Percentiles rank a stretch among this genome's conserved stretches.
Conservation (phyloP, 2,113 vertebrate genomes). For the Phoxinus phoxinus region DNA sequence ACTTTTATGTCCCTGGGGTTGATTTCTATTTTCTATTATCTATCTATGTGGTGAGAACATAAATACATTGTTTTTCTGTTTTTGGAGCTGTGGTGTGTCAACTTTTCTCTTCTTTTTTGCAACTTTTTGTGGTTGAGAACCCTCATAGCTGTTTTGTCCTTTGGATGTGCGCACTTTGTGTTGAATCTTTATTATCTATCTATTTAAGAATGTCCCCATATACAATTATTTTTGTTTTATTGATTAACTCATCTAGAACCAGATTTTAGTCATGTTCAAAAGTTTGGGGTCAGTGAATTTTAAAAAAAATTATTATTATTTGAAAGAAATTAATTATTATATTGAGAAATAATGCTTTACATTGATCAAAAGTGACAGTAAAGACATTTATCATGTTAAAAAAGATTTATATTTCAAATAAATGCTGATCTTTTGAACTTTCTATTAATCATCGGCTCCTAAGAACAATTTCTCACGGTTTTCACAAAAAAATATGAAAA, state of each 20-base stretch:
- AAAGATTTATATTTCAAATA: not conserved
- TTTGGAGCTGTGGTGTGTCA: too few species aligned
- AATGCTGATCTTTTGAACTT: not conserved
- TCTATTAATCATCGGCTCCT: not conserved
- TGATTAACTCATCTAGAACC: not conserved
- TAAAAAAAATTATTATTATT: not conserved
- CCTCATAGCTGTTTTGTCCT: too few species aligned
- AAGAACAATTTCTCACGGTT: not conserved
- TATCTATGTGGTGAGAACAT: too few species aligned
- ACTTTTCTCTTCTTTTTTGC: too few species aligned
- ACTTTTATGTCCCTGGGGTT: not conserved
- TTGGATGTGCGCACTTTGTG: too few species aligned
- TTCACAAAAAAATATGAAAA: not conserved
- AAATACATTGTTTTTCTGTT: too few species aligned
- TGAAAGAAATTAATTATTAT: too few species aligned
- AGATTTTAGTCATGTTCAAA: not conserved
- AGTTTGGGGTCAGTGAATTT: not conserved
- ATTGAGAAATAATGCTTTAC: too few species aligned
- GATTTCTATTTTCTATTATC: not conserved
- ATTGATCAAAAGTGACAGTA: not conserved
- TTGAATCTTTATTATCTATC: too few species aligned
- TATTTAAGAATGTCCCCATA: too few species aligned
- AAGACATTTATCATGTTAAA: not conserved
- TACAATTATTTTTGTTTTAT: not conserved
- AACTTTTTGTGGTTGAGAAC: too few species aligned